Conservation (phyloP, 2,888 invertebrate species). For the Hydrotaea diabolus region DNA sequence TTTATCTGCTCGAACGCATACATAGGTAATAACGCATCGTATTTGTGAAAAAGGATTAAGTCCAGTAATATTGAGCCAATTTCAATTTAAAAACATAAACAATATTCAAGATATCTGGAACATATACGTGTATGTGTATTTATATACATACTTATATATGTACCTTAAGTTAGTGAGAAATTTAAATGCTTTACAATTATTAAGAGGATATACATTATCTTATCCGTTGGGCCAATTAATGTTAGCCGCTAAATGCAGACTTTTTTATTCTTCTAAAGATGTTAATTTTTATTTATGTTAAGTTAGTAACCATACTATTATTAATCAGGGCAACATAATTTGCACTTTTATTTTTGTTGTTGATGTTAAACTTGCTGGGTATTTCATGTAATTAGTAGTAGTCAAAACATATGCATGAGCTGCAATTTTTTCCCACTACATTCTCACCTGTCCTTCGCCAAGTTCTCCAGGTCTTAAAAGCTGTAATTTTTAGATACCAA, state of each 20-base stretch:
- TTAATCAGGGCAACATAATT: neutral
- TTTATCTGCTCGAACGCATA: no score
- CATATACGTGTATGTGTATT: no score
- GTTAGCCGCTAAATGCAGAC: no score
- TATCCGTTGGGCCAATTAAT: neutral
- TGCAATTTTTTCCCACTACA: neutral
- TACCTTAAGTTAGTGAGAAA: no score
- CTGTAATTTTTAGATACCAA: conserved; percentile 73
- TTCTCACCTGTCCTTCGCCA: conserved; percentile 86
- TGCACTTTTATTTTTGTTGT: neutral
- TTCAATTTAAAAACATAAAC: no score
- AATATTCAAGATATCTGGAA: no score
- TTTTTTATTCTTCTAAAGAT: no score
- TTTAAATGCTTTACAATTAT: neutral
- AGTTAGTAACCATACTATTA: neutral
- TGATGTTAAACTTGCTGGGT: neutral
- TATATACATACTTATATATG: no score
- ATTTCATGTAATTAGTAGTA: neutral
- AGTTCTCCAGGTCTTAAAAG: conserved; percentile 90
- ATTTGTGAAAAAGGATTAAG: no score
- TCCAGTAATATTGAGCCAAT: no score
- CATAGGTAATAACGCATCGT: no score
- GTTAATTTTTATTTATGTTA: neutral
- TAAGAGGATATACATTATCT: neutral
- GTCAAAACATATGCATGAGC: neutral